Evolutionary conservation across 2,888 invertebrate species (phyloP), one percentile per base, ranked within the genome.

Genomic region (Scelioninae gen. 2): DNA sequence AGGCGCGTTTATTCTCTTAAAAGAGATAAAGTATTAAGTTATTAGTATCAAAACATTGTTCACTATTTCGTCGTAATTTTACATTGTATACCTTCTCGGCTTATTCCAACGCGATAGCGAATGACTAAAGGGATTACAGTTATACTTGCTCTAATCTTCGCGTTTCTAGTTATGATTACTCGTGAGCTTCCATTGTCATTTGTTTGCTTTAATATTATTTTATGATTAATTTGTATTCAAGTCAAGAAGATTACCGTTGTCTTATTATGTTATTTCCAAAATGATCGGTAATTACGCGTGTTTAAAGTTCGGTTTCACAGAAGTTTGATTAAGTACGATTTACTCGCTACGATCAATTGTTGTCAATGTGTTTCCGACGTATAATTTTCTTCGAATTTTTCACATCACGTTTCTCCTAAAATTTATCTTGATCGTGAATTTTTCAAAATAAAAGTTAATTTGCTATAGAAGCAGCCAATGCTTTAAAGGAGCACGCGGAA

Each of bases 401-500:
- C n/a, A n/a, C n/a, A n/a, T n/a, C n/a, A n/a, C n/a, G n/a, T n/a
- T n/a, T n/a, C n/a, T n/a, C n/a, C n/a, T n/a, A n/a, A n/a, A n/a
- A n/a, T n/a, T n/a, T n/a, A n/a, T n/a, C 45, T 45, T 45, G 22
- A 45, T 22, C 48, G 31, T 48, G 16, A 48, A 28, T 48, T 48
- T 52, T 35, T 37, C 35, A 52, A 52, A 37, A 52, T 35, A 35
- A 52, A 52, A 52, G 50, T 18, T 18, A 50, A 50, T 37, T 37
- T 52, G 31, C 48, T 15, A 48, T 31, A 48, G 15, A 48, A 28
- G 45, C 45, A 48, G 31, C 48, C 48, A 48, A 48, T 48, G 31
- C 48, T 28, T 48, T 48, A 48, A 48, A 50, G 50, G 2, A 31
- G 50, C 33, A 50, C 50, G 28, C 13, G 15, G 50, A 50, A 50